Evolutionary conservation across 2,888 invertebrate species (phyloP), one percentile per base, ranked within the genome.

Genomic region (Drosophila monieri): DNA sequence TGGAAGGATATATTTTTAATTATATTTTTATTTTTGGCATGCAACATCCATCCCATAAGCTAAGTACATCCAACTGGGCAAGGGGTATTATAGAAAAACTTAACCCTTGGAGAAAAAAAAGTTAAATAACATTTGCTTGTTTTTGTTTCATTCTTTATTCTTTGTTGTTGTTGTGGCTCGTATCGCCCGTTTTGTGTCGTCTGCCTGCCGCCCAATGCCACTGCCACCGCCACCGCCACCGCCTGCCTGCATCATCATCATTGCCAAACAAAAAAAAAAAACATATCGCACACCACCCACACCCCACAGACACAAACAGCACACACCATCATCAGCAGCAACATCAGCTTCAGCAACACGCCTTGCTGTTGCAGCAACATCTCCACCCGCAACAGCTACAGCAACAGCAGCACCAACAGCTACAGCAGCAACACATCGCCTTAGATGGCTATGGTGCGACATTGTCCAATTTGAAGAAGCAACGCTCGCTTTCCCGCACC

Each of bases 401-500:
- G 21, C 79, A 72, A 46, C 78, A 59, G 18, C 85, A 78, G 15
- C 85, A 72, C 8, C 66, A 72, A 25, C 76, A 74, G 0, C 85
- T 74, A 32, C 75, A 69, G 53, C 77, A 78, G 70, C 88, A 86
- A 65, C 78, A 85, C 80, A 85, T 81, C 78, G 83, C 74, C 46
- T 64, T 88, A 58, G 88, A 85, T 66, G 69, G 76, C 46, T 74
- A 89, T 57, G 90, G 91, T 76, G 91, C 92, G 74, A 98, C 98
- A 53, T 93, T 98, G 83, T 96, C 98, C 56, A 98, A 98, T 92
- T 93, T 98, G 91, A 98, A 98, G 93, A 97, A 97, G 91, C 97
- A 98, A 90, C 94, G 98, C 74, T 94, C 97, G 73, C 96, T 96
- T 88, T 96, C 95, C 83, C 93, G 97, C 83, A 93, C 92, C 83